Conservation (phyloP, 1,140 invertebrate genomes). For the Drosophila willistoni region DNA sequence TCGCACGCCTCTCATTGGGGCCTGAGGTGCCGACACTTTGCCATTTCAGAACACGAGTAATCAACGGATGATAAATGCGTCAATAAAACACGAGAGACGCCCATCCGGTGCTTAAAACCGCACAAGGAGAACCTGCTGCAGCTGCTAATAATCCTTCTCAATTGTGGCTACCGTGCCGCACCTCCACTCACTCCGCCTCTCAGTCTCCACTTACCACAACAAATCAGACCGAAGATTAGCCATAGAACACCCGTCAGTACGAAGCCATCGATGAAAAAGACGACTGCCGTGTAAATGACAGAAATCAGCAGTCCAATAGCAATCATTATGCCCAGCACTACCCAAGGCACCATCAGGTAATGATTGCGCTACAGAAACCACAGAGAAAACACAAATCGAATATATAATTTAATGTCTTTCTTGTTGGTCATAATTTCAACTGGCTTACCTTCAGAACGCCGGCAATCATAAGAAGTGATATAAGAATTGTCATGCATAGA, state of each 20-base stretch:
- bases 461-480: conserved; percentile 89
- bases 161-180: not conserved
- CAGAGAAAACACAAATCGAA: not conserved
- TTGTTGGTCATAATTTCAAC: not conserved
- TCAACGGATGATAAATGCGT: conserved; percentile 72
- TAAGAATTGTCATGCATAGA: conserved; percentile 91
- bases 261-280: conserved; percentile 87
- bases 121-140: conserved; percentile 33
- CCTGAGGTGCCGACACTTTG: conserved; percentile 5
- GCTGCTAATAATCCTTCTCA: not conserved
- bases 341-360: conserved; percentile 92
- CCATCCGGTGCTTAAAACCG: conserved; percentile 73
- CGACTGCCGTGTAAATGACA: conserved; percentile 89
- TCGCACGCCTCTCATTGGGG: not conserved
- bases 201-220: conserved; percentile 85
- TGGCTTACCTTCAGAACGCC: conserved; percentile 88
- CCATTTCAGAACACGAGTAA: conserved; percentile 58
- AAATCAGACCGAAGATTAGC: conserved; percentile 86
- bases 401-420: not conserved
- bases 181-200: not conserved
- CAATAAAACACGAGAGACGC: conserved; percentile 50
- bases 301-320: conserved; percentile 89
- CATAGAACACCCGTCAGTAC: conserved; percentile 85
- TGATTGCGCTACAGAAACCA: conserved; percentile 87
- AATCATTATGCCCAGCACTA: conserved; percentile 90